Base-by-base conservation (phyloP, 2,888 invertebrate genomes). In the Leptopilina myrica region DNA sequence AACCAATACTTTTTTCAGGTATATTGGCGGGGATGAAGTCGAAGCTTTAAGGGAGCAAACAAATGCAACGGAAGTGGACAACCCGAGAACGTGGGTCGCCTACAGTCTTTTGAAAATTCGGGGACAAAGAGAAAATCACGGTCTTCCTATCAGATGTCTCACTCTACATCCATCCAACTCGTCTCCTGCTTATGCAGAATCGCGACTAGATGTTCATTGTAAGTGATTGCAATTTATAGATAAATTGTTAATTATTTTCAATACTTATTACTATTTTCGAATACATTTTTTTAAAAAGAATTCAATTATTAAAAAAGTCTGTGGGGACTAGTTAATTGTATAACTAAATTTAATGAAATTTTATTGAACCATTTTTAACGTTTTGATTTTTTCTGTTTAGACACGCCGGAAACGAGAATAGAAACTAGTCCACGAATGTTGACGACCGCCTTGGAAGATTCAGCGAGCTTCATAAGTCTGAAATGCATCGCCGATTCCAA, bases 181-280 rank as follows among this genome's bases (percentile, higher is more conserved):
- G 2, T 82, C 88, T 40, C 90, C 95, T n/a, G 93, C 94, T 87
- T 95, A 95, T 83, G 95, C 96, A 1, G 96, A 95, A 88, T 96
- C 96, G 77, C 94, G 95, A 89, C 93, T 97, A 78, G 97, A 97
- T 92, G 95, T 97, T 80, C 96, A 96, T 92, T 97, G 97, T 97
- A 79, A 73, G 81, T 69, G 33, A 20, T 20, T 20, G 1, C 20
- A 20, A 20, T 20, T 20, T 20, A 1, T 20, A 20, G 20, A 20
- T 20, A 20, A 20, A 20, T 20, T 20, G 20, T 20, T 20, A 20
- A 20, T 20, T 20, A 20, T 20, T 20, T 20, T 20, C 20, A 20
- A 20, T 20, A 20, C 20, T 20, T 20, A 20, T 20, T 20, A 20
- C 20, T 20, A 20, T 20, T 20, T 20, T 20, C 20, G n/a, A n/a